These are phyloP conservation scores for Ligdia adustata DNA, from an alignment of 2,888 invertebrate species.

Conservation along the genomic window DNA sequence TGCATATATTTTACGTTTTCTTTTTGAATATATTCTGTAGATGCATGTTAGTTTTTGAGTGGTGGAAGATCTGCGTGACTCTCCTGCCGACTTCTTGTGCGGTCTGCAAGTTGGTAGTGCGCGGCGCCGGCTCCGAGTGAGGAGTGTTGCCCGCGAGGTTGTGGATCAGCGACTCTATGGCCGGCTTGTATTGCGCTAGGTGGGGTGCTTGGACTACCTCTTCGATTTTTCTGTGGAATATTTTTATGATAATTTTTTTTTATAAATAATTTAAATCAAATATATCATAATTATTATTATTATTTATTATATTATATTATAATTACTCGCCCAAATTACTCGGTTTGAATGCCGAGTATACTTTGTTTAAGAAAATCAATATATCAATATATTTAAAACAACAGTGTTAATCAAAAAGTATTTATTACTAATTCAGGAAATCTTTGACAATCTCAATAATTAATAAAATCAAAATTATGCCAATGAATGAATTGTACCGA, in stretches of 20 bases:
- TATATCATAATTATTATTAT: not conserved
- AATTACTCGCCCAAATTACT: too few species aligned
- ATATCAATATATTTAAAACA: too few species aligned
- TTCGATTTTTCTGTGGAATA: conserved; percentile 69
- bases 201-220: conserved; percentile 65
- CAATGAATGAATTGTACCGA: too few species aligned
- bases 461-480: too few species aligned
- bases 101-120: conserved; percentile 56
- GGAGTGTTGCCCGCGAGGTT: conserved; percentile 45
- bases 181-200: conserved; percentile 63
- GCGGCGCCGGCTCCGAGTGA: conserved; percentile 45
- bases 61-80: conserved; percentile 78
- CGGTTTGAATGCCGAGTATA: too few species aligned
- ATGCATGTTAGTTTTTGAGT: conserved; percentile 76
- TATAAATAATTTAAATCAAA: conserved; percentile 20
- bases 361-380: too few species aligned
- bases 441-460: too few species aligned
- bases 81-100: conserved; percentile 76
- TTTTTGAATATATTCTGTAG: conserved; percentile 79
- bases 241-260: too few species aligned
- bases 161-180: conserved; percentile 70
- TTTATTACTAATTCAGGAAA: too few species aligned
- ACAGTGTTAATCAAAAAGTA: too few species aligned
- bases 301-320: not conserved
- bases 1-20: conserved; percentile 59